These are phyloP conservation scores for Drosophila vallismaia DNA, from an alignment of 2,888 invertebrate species.

Conservation along the genomic window DNA sequence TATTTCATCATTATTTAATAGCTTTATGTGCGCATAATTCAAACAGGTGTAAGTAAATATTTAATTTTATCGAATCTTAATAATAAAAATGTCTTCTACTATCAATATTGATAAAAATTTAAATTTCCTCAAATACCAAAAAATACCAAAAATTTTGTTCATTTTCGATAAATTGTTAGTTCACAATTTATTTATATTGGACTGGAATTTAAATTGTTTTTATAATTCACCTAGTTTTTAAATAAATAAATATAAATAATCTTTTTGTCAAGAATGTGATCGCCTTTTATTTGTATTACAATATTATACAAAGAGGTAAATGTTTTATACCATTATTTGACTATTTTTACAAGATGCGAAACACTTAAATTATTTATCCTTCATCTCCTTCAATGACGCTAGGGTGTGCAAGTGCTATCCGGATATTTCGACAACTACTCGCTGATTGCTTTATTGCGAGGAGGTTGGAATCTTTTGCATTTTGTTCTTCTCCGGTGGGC, in stretches of 20 bases:
- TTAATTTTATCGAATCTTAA: background rate
- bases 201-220: background rate
- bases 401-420: constrained; percentile 29
- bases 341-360: constrained; percentile 24
- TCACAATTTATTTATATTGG: background rate
- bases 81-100: background rate
- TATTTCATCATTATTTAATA: background rate
- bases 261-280: background rate
- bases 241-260: too few relatives aligned
- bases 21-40: background rate
- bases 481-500: constrained; percentile 43
- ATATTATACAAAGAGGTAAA: constrained; percentile 7
- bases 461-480: constrained; percentile 42
- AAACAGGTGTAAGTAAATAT: background rate
- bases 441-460: constrained; percentile 40
- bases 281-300: constrained; percentile 17
- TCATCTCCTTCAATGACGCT: background rate
- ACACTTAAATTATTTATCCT: constrained; percentile 6
- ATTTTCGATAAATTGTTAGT: background rate
- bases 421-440: constrained; percentile 43
- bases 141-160: background rate
- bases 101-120: background rate
- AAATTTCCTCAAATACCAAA: background rate
- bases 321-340: constrained; percentile 14
- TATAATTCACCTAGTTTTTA: too few relatives aligned